phyloP scores from a whole-genome alignment of 2,797 vertebrate species.

The Botia almorhae region DNA sequence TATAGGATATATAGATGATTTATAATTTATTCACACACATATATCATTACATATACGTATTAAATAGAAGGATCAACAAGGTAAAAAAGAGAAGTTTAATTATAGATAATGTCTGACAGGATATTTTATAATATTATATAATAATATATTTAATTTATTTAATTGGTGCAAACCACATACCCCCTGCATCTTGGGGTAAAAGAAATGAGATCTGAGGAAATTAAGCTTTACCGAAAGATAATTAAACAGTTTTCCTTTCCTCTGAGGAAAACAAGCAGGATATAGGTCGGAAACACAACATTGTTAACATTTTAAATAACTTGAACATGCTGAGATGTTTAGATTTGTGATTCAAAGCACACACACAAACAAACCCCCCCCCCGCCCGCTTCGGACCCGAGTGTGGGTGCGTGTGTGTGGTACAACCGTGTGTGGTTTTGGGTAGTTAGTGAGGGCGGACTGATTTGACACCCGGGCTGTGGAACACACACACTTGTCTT shows the following conservation, averaged over 20 bases:
- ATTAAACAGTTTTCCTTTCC: slow-evolving; percentile 51
- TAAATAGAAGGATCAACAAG: slow-evolving; percentile 50
- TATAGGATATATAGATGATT: slow-evolving; percentile 49
- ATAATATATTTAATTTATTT: slow-evolving; percentile 32
- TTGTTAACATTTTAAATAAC: slow-evolving; percentile 44
- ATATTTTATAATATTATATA: slow-evolving; percentile 62
- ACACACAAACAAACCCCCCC: slow-evolving; percentile 58
- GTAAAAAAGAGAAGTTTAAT: slow-evolving; percentile 58
- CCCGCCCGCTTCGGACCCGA: slow-evolving; percentile 66
- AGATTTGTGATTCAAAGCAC: slow-evolving; percentile 23
- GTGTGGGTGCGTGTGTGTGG: slow-evolving; percentile 71
- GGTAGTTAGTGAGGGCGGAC: slow-evolving; percentile 65
- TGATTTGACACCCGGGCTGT: slow-evolving; percentile 70
- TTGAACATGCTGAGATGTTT: slow-evolving; percentile 51
- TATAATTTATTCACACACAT: slow-evolving; percentile 45
- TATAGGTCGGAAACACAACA: neutral
- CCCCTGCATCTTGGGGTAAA: slow-evolving; percentile 62
- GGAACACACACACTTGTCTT: slow-evolving; percentile 69
- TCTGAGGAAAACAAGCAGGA: slow-evolving; percentile 39
- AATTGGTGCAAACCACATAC: slow-evolving; percentile 70
- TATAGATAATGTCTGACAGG: slow-evolving; percentile 69
- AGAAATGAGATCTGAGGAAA: slow-evolving; percentile 68
- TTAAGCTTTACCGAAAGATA: slow-evolving; percentile 67
- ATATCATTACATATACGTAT: slow-evolving; percentile 3
- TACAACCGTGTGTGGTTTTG: slow-evolving; percentile 71